Evolutionary conservation across 1,140 invertebrate species (phyloP).

Genomic region (Drosophila bipectinata): DNA sequence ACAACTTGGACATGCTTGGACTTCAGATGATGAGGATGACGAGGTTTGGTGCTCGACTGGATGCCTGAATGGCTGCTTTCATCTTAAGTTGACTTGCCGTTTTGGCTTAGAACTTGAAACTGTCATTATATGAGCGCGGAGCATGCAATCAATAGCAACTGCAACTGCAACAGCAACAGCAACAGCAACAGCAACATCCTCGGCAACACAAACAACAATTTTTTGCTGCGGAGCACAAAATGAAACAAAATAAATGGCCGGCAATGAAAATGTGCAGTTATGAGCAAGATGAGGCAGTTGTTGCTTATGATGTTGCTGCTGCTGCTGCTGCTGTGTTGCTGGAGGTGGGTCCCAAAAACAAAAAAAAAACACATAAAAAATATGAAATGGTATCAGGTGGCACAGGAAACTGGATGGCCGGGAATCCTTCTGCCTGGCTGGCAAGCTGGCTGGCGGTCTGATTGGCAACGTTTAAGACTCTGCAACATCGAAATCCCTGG

Average conservation of each 20-base stretch:
- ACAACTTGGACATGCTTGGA: conserved; percentile 78
- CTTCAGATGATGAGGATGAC: conserved; percentile 67
- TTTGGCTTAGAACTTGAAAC: conserved; percentile 83
- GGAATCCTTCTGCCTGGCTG: conserved; percentile 44
- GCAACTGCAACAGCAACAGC: conserved; percentile 22
- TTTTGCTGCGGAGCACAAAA: no score
- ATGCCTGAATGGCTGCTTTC: conserved; percentile 40
- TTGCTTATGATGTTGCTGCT: conserved; percentile 8
- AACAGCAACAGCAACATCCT: conserved; percentile 17
- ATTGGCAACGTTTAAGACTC: conserved; percentile 73
- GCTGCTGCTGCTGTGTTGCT: conserved; percentile 10
- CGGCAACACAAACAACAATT: not conserved
- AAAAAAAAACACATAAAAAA: conserved; percentile 27
- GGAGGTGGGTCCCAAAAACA: conserved; percentile 27
- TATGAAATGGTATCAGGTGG: conserved; percentile 78
- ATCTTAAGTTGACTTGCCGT: conserved; percentile 62
- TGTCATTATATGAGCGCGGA: conserved; percentile 79
- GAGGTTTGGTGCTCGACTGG: conserved; percentile 42
- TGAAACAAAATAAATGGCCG: conserved; percentile 78
- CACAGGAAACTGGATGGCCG: conserved; percentile 43
- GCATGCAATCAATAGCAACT: conserved; percentile 74
- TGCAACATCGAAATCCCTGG: conserved; percentile 36
- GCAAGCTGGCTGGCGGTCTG: conserved; percentile 53
- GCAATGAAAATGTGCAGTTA: conserved; percentile 80
- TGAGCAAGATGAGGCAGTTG: conserved; percentile 56